These are phyloP conservation scores for Proisotoma minuta DNA, from an alignment of 2,888 invertebrate genomes.

Conservation along the genomic window DNA sequence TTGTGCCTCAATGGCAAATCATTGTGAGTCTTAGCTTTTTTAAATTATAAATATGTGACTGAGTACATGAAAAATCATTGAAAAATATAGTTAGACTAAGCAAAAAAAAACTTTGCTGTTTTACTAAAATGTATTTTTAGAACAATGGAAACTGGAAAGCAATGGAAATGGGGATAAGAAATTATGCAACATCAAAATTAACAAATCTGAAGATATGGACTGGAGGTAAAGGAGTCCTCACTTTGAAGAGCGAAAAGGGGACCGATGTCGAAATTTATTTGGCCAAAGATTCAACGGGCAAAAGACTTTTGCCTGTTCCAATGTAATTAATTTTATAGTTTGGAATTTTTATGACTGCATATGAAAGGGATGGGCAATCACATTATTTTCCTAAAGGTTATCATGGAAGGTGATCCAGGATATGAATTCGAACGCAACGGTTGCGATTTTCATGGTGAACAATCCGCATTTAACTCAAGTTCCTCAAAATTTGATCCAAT, in stretches of 20 bases:
- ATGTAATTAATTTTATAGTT: conserved; percentile 19
- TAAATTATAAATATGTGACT: too few relatives aligned
- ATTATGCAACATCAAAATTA: conserved; percentile 51
- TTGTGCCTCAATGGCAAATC: conserved; percentile 47
- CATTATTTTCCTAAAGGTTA: conserved; percentile 18
- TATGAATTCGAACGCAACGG: conserved; percentile 53
- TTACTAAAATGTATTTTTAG: too few relatives aligned
- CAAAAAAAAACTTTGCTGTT: too few relatives aligned
- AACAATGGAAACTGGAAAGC: conserved; percentile 22
- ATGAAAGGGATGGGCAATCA: background rate
- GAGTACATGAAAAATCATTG: too few relatives aligned
- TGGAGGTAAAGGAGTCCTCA: conserved; percentile 59
- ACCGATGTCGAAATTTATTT: conserved; percentile 51
- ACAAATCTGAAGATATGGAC: conserved; percentile 54
- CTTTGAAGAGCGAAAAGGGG: conserved; percentile 53
- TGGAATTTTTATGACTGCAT: background rate
- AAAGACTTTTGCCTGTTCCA: conserved; percentile 30
- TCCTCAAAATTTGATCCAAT: conserved; percentile 51
- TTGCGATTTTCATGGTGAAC: conserved; percentile 61
- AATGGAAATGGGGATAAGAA: conserved; percentile 55
- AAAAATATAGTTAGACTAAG: too few relatives aligned
- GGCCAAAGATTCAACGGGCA: conserved; percentile 41
- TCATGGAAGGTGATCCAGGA: conserved; percentile 60
- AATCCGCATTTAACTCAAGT: conserved; percentile 55
- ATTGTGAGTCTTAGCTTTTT: too few relatives aligned